Percentiles rank a stretch among this genome's conserved stretches.
These are phyloP conservation scores for Pyrocephalus nanus DNA, from an alignment of 2,797 vertebrate species.

Conservation along the genomic window DNA sequence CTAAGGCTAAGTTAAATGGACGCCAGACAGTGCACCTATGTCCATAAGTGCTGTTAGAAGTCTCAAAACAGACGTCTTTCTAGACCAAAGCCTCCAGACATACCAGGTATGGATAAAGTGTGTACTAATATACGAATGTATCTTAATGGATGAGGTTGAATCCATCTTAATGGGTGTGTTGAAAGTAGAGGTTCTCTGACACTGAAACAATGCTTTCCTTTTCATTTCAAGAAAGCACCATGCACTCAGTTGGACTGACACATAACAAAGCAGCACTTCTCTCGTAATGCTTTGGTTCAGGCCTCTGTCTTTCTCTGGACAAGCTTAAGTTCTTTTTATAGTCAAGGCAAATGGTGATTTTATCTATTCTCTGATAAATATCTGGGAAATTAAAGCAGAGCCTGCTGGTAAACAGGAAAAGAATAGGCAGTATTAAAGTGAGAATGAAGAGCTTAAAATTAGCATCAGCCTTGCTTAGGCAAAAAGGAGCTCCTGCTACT, in stretches of 20 bases:
- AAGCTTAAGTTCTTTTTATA: neutral
- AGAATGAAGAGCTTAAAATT: neutral
- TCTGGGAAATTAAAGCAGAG: neutral
- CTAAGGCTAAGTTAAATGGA: neutral
- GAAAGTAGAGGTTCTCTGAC: neutral
- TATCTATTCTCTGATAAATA: neutral
- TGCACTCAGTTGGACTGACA: fast-evolving
- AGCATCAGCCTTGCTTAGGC: neutral
- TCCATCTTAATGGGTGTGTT: neutral
- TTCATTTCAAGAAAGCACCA: neutral
- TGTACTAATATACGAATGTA: neutral
- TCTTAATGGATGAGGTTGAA: neutral
- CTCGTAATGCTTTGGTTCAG: neutral
- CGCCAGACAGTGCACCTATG: neutral
- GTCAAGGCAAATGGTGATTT: neutral
- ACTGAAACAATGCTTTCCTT: neutral
- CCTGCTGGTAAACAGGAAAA: neutral
- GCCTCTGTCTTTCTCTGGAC: neutral
- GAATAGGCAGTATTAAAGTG: neutral
- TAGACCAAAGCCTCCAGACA: neutral
- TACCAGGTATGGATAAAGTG: neutral
- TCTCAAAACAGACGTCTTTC: neutral
- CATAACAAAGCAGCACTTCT: neutral
- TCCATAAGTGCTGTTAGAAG: neutral
- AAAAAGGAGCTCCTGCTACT: neutral